Conservation (phyloP, 1,140 invertebrate genomes). For the Neodiprion pinetum region DNA sequence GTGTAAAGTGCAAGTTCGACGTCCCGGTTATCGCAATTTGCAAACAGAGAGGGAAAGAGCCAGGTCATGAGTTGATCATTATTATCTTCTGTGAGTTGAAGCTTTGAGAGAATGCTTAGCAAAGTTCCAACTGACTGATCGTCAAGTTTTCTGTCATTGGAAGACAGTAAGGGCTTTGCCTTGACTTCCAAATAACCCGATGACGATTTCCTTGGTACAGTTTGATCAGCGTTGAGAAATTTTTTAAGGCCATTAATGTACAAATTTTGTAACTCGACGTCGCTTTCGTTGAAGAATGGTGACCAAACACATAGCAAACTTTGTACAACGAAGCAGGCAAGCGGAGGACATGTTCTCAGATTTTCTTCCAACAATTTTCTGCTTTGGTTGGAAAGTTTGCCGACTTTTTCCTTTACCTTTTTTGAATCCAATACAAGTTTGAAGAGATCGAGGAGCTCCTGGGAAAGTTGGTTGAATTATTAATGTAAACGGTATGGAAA, state of each 20-base stretch:
- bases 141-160: background rate
- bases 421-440: conserved; percentile 24
- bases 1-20: conserved; percentile 50
- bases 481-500: conserved; percentile 13
- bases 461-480: conserved; percentile 9
- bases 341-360: conserved; percentile 32
- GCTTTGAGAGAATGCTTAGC: conserved; percentile 48
- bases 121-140: conserved; percentile 30
- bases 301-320: conserved; percentile 40
- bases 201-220: conserved; percentile 15
- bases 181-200: background rate
- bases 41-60: conserved; percentile 40
- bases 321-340: conserved; percentile 49
- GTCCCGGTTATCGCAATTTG: conserved; percentile 34
- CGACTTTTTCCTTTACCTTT: conserved; percentile 17
- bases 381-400: conserved; percentile 26
- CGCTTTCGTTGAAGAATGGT: conserved; percentile 22
- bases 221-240: conserved; percentile 26
- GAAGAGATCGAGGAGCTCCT: conserved; percentile 40
- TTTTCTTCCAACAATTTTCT: conserved; percentile 40
- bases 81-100: conserved; percentile 38
- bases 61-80: conserved; percentile 35
- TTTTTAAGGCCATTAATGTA: conserved; percentile 38
- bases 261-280: conserved; percentile 40
- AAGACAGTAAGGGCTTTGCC: background rate